Base-by-base conservation (phyloP, 2,888 invertebrate species). In the Rhyacophila evoluta region DNA sequence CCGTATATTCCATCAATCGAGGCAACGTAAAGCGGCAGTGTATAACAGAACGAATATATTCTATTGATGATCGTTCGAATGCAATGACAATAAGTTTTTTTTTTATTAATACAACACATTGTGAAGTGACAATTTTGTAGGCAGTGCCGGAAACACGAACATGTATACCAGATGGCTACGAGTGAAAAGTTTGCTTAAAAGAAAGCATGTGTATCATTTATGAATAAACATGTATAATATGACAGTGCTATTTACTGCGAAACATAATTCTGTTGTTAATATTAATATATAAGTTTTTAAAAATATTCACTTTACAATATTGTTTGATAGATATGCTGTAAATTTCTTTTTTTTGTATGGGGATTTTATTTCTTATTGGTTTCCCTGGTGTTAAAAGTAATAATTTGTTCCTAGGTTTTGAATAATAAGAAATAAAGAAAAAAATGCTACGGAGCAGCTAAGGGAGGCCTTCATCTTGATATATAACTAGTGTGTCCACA, bases 251-350 rank as follows among this genome's bases (percentile, higher is more conserved):
- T 33, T 2, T 33, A 33, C 29, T 33, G 6, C 29, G 2, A 33
- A 33, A 33, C 15, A 11, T 41, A 41, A 55, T 19, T 55, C 55
- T 55, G 55, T 55, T 41, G 41, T 41, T 55, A 25, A 55, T 55
- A 55, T 55, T 55, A 19, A 25, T 55, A 19, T 55, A 19, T 55
- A 55, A 55, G 55, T 55, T 55, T 55, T 55, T 55, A 55, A 55
- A 55, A 55, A 15, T 8, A 6, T 33, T 33, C 2, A 33, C 29
- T 33, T 33, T 33, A 41, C n/a, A 55, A 55, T 19, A 55, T 55
- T 19, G 55, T 55, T 55, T 8, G 19, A 19, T 55, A 55, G 55
- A 0, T 19, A 55, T 55, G 6, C 15, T 55, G 10, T 10, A 55
- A n/a, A 19, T 55, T 55, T 19, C 10, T 25, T 12, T 39, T 39